Conservation (phyloP, 2,888 invertebrate species). For the Lasioglossum leucozonium region DNA sequence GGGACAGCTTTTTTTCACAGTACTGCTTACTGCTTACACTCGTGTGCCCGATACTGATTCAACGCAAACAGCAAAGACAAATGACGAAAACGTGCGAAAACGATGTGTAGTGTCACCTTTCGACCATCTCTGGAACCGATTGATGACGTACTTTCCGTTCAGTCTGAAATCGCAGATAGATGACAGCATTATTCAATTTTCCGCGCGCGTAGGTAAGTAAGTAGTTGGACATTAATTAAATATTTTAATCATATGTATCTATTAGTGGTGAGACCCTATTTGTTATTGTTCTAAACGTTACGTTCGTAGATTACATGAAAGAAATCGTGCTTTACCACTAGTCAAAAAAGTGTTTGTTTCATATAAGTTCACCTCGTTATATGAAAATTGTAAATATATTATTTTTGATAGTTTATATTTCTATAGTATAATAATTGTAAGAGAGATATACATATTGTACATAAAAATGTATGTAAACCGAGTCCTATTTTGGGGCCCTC, state of each 20-base stretch:
- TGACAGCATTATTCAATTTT: neutral
- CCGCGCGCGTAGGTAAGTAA: neutral
- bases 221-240: neutral
- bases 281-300: neutral
- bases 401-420: no score
- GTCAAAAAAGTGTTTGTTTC: neutral
- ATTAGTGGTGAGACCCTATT: neutral
- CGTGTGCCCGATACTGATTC: neutral
- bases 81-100: constrained; percentile 17
- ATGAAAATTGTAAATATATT: no score
- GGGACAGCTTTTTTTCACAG: neutral
- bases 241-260: neutral
- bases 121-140: constrained; percentile 13
- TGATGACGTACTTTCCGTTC: neutral
- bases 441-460: no score
- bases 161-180: neutral
- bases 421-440: no score
- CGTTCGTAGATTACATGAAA: neutral
- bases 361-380: no score
- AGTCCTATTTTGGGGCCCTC: neutral
- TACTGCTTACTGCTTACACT: neutral
- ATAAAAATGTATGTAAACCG: neutral
- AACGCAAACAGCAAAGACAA: constrained; percentile 19
- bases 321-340: neutral
- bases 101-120: constrained; percentile 43